Evolutionary conservation across 2,888 invertebrate genomes (phyloP).

Genomic region (Agriotes lineatus): DNA sequence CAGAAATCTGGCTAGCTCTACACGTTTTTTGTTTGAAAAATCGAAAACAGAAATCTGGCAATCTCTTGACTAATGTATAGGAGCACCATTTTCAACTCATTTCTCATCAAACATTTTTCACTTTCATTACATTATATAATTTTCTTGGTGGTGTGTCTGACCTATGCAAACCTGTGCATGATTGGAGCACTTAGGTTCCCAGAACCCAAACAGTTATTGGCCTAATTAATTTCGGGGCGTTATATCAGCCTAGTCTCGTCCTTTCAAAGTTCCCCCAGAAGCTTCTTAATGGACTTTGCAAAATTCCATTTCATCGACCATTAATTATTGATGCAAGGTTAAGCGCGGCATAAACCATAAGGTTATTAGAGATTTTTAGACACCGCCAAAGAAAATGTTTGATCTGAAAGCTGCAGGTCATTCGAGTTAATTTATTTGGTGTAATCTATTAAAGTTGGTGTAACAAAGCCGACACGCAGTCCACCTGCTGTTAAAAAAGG

Average conservation of each 20-base stretch:
- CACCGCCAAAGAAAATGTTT: conserved; percentile 2
- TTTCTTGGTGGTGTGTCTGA: no score
- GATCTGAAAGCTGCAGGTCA: conserved; percentile 23
- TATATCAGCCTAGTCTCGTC: background rate
- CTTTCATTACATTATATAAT: no score
- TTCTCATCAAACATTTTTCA: no score
- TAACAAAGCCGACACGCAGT: conserved; percentile 34
- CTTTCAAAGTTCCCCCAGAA: background rate
- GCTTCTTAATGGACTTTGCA: conserved; percentile 8
- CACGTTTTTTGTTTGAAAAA: no score
- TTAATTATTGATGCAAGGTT: conserved; percentile 4
- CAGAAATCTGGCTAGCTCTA: no score
- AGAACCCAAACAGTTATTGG: background rate
- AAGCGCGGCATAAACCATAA: conserved; percentile 1
- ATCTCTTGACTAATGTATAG: no score
- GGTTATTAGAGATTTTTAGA: conserved; percentile 1
- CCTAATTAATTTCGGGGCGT: no score
- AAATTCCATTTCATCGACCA: conserved; percentile 9
- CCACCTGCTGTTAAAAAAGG: conserved; percentile 37
- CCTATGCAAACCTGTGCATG: no score
- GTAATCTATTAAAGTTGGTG: conserved; percentile 26
- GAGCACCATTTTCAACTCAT: no score
- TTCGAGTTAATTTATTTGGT: conserved; percentile 32
- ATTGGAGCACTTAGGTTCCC: no score
- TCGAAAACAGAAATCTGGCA: no score